Conservation (phyloP, 2,113 vertebrate genomes). For the Zosterops hypoxanthus region DNA sequence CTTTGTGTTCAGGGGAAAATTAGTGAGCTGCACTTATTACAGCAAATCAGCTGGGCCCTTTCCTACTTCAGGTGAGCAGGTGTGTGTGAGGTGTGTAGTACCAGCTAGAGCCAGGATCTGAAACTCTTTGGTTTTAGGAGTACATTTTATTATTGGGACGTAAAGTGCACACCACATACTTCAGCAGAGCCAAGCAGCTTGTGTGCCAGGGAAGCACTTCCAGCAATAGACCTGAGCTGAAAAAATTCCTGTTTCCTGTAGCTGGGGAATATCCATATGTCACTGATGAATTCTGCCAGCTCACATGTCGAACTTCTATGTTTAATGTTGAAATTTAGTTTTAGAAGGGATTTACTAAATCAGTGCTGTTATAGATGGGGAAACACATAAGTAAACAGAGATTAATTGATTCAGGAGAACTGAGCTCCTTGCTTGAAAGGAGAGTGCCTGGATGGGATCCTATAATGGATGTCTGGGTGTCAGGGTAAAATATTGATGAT, state of each 20-base stretch:
- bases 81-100: not conserved
- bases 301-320: not conserved
- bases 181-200: not conserved
- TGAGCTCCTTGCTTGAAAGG: not conserved
- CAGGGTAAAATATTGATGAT: not conserved
- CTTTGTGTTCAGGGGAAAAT: not conserved
- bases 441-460: not conserved
- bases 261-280: not conserved
- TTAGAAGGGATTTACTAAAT: constrained; percentile 30
- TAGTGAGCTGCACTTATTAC: not conserved
- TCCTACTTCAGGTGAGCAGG: not conserved
- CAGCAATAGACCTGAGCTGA: not conserved
- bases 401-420: not conserved
- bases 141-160: not conserved
- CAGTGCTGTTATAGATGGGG: not conserved
- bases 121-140: not conserved
- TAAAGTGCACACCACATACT: not conserved
- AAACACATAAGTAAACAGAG: not conserved
- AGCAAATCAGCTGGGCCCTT: not conserved
- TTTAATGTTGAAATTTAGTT: constrained; percentile 26
- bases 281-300: not conserved
- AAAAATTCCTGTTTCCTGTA: not conserved
- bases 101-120: not conserved
- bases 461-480: not conserved
- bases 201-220: not conserved